Percentiles rank a stretch among this genome's conserved stretches.
phyloP scores from a whole-genome alignment of 2,888 invertebrate genomes.

The Dione vanillae region DNA sequence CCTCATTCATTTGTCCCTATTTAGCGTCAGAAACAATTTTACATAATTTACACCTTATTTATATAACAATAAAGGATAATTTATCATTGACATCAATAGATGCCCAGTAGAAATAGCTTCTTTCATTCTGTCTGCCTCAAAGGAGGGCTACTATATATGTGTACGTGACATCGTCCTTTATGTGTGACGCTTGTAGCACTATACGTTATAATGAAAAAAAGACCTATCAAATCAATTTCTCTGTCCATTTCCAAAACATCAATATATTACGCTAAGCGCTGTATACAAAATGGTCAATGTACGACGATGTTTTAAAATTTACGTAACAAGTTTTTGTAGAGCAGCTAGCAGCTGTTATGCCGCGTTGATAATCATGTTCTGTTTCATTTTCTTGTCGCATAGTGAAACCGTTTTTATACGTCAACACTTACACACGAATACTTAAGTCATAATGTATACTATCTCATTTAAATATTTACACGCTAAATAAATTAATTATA shows the following conservation, averaged over 20 bases:
- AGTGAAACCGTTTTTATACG: slow-evolving; percentile 56
- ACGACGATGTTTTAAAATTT: slow-evolving; percentile 31
- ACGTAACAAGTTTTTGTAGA: slow-evolving; percentile 30
- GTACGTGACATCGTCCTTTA: slow-evolving; percentile 50
- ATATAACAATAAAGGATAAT: slow-evolving; percentile 48
- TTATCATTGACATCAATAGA: slow-evolving; percentile 52
- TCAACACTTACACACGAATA: slow-evolving; percentile 57
- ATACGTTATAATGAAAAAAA: slow-evolving; percentile 9
- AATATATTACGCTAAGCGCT: no score
- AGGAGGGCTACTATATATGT: slow-evolving; percentile 48
- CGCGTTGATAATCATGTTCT: slow-evolving; percentile 71
- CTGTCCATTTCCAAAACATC: slow-evolving; percentile 31
- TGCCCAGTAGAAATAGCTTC: slow-evolving; percentile 59
- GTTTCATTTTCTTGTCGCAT: slow-evolving; percentile 70
- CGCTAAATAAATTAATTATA: background rate
- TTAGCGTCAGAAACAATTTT: slow-evolving; percentile 23
- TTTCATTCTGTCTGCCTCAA: slow-evolving; percentile 52
- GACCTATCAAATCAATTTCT: slow-evolving; percentile 25
- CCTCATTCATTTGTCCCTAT: slow-evolving; percentile 42
- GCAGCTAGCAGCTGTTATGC: slow-evolving; percentile 67
- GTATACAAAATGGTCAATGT: slow-evolving; percentile 50
- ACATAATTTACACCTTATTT: slow-evolving; percentile 41
- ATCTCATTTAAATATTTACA: slow-evolving; percentile 15
- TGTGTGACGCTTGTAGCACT: slow-evolving; percentile 48
- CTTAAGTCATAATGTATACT: slow-evolving; percentile 41